These are phyloP conservation scores for Tenodera sinensis DNA, from an alignment of 2,888 invertebrate species.

Conservation along the genomic window DNA sequence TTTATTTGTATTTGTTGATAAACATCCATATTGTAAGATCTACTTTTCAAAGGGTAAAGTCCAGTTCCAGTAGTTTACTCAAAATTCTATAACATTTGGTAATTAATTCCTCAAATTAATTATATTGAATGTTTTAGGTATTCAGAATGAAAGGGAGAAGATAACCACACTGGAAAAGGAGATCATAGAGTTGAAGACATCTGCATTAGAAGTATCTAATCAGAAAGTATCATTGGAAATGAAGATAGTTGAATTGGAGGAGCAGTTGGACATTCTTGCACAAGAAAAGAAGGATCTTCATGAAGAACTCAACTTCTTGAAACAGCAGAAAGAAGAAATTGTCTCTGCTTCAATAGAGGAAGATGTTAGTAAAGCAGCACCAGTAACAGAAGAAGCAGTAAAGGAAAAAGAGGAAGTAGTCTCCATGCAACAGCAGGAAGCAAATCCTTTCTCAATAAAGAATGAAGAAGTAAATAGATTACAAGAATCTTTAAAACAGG, in stretches of 20 bases:
- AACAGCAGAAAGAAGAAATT: conserved; percentile 51
- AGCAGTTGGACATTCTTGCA: conserved; percentile 58
- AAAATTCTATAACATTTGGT: not conserved
- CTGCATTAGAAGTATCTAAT: conserved; percentile 50
- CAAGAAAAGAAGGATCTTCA: conserved; percentile 58
- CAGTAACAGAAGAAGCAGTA: not conserved
- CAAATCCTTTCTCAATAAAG: not conserved
- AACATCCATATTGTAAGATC: no score
- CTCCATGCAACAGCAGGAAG: conserved; percentile 40
- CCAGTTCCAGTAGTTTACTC: no score
- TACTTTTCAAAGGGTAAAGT: not conserved
- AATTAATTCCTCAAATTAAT: not conserved
- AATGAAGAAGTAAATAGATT: not conserved
- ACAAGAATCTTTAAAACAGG: not conserved
- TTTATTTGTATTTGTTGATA: no score
- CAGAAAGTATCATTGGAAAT: conserved; percentile 60
- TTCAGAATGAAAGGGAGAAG: not conserved
- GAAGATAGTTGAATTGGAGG: conserved; percentile 73
- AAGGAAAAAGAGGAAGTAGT: not conserved
- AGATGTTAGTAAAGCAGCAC: not conserved
- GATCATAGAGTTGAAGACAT: conserved; percentile 38
- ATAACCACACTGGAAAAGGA: conserved; percentile 20
- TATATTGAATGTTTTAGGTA: not conserved
- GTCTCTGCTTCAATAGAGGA: conserved; percentile 26
- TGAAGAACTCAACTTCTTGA: conserved; percentile 55